Evolutionary conservation across 2,113 vertebrate species (phyloP), one percentile per base, ranked within the genome.

Genomic region (Etheostoma cragini): DNA sequence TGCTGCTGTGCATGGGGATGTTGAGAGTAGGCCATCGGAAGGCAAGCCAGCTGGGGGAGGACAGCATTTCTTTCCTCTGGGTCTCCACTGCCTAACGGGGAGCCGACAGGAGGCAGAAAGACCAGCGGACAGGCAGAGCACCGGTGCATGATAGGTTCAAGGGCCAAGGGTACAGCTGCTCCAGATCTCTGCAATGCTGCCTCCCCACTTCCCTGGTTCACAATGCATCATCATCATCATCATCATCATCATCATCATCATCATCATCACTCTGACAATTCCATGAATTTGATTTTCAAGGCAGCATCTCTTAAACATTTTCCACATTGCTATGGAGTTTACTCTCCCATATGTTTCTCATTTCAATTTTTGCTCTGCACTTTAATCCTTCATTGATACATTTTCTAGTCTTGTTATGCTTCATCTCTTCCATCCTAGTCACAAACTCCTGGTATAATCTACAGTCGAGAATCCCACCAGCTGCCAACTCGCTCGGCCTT

Each of bases 1-100:
- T 86, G 83, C 79, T 81, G 84, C 63, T 88, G 88, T 84, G 79
- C 62, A 71, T 35, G 14, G 61, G 72, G 75, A 80, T 80, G 81
- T 71, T 80, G 84, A 88, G 70, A 54, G 72, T 78, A 72, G 76
- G 78, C 81, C 72, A 78, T 38, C 0, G 70, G 82, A 89, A 82
- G 81, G 70, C 30, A 15, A 83, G 87, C 87, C 87, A 91, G 82
- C 87, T 86, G 84, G 77, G 78, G 22, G 68, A 90, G 88, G 85
- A 92, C 73, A 85, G 38, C 42, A 74, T 58, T 76, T 71, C 54
- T 80, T 54, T 89, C 88, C 80, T 67, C 19, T 24, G 54, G 79
- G 89, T 80, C 45, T 74, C 49, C 58, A 21, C 69, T 72, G 65
- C 49, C 52, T 60, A 49, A 26, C 49, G 0, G 24, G 62, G 76